Evolutionary conservation across 1,140 invertebrate species (phyloP), one percentile per base, ranked within the genome.

Genomic region (Pectinophora gossypiella): DNA sequence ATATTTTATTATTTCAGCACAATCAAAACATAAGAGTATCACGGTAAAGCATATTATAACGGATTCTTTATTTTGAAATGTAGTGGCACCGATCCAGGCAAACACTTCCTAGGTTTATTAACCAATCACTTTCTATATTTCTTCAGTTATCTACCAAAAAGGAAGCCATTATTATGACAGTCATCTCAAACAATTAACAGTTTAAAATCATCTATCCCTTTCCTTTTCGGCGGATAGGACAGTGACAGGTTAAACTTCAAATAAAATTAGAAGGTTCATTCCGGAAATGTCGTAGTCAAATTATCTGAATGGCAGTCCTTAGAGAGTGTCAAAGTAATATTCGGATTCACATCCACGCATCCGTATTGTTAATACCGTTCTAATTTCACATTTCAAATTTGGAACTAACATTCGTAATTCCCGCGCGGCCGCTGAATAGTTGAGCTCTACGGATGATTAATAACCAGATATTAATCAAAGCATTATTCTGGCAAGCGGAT

Each of bases 401-500:
- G 51, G 62, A 61, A 65, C 65, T 64, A 64, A 70, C 72, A 68
- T 72, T 64, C 68, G 63, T 66, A 72, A 71, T 76, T 71, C 76
- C 66, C 69, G 36, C 53, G 61, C 50, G 76, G 61, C 62, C 61
- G 68, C 67, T 76, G 74, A 77, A 80, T 77, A 77, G 76, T 77
- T 72, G 65, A 66, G 70, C 58, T 61, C 65, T 63, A 51, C 72
- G 57, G 64, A 70, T 77, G 76, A 80, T 77, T 77, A 76, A 80
- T 80, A 77, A 61, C 67, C 54, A 66, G 63, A 70, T 76, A 80
- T 80, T 74, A 80, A 77, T 77, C 72, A 80, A 61, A 64, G 72
- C 65, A 74, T 80, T 77, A 80, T 76, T 66, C 72, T 55, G 51
- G 56, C 47, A 55, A 59, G 56, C 62, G 61, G 64, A 70, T 67